phyloP scores from a whole-genome alignment of 1,140 invertebrate species.

The Amphibalanus amphitrite region DNA sequence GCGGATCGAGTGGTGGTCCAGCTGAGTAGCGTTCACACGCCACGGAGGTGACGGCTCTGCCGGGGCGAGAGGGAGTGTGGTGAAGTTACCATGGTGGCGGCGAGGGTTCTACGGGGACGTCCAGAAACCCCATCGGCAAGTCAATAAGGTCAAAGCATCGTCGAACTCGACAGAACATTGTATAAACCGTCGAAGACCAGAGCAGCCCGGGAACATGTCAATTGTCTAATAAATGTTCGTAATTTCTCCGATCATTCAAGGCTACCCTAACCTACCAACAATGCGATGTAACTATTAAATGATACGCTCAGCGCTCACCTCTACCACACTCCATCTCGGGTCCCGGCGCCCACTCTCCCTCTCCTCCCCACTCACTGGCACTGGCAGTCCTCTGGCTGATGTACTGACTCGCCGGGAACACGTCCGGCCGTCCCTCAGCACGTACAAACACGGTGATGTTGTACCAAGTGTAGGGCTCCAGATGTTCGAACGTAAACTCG shows the following conservation, averaged over 20 bases:
- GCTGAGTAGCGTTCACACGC: not conserved
- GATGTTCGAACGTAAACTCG: conserved; percentile 37
- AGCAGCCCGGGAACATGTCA: too few relatives aligned
- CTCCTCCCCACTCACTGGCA: conserved; percentile 9
- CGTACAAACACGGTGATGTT: conserved; percentile 57
- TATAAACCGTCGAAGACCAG: too few relatives aligned
- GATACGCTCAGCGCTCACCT: not conserved
- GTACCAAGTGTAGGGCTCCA: conserved; percentile 50
- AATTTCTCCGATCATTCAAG: too few relatives aligned
- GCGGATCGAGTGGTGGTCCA: conserved; percentile 38
- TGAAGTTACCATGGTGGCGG: too few relatives aligned
- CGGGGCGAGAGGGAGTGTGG: not conserved
- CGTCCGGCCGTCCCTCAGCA: conserved; percentile 23
- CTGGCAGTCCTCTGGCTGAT: conserved; percentile 21
- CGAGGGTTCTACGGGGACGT: too few relatives aligned
- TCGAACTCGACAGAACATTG: too few relatives aligned
- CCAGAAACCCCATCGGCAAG: too few relatives aligned
- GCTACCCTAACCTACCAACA: too few relatives aligned
- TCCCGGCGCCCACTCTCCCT: too few relatives aligned
- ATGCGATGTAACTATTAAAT: not conserved
- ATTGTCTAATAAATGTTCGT: too few relatives aligned
- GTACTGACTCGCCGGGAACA: conserved; percentile 13
- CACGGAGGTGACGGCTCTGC: not conserved
- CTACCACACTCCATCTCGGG: too few relatives aligned
- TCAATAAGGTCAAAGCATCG: too few relatives aligned